A percentile compares a stretch with the other conserved stretches of the same genome.
These are phyloP conservation scores for Cactoblastis cactorum DNA, from an alignment of 2,888 invertebrate genomes.

Conservation along the genomic window DNA sequence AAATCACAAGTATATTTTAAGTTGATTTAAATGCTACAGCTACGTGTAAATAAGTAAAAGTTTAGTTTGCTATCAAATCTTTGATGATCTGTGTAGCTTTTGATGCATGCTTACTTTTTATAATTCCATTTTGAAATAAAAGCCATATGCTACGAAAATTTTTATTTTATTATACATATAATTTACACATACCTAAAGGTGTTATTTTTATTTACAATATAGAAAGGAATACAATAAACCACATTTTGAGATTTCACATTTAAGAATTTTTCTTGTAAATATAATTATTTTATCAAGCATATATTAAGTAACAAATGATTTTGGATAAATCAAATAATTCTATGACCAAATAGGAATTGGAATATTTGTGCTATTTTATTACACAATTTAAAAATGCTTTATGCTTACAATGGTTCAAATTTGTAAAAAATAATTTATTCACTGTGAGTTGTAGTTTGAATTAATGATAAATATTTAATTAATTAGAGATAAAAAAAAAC, in stretches of 20 bases:
- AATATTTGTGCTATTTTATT: background rate
- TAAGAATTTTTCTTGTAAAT: background rate
- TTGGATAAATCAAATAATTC: background rate
- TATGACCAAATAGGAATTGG: background rate
- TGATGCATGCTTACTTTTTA: background rate
- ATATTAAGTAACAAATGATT: background rate
- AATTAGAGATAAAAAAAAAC: too few relatives aligned
- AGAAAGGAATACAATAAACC: slow-evolving; percentile 43
- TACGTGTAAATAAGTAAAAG: background rate
- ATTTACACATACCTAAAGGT: slow-evolving; percentile 61
- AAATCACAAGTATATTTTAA: slow-evolving; percentile 81
- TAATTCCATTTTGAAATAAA: slow-evolving; percentile 32
- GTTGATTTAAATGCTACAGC: slow-evolving; percentile 51
- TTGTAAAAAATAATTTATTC: too few relatives aligned
- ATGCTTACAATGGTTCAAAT: too few relatives aligned
- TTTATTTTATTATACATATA: slow-evolving; percentile 74
- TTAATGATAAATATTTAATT: too few relatives aligned
- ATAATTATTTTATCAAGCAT: slow-evolving; percentile 5
- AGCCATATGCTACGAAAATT: slow-evolving; percentile 65
- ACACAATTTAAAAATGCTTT: background rate
- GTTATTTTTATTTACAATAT: slow-evolving; percentile 56
- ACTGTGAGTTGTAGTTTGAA: too few relatives aligned
- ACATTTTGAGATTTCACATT: slow-evolving; percentile 47
- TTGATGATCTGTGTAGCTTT: slow-evolving; percentile 3
- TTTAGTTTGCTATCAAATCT: slow-evolving; percentile 12